Conservation (phyloP, 2,888 invertebrate species). For the Apoderus coryli region DNA sequence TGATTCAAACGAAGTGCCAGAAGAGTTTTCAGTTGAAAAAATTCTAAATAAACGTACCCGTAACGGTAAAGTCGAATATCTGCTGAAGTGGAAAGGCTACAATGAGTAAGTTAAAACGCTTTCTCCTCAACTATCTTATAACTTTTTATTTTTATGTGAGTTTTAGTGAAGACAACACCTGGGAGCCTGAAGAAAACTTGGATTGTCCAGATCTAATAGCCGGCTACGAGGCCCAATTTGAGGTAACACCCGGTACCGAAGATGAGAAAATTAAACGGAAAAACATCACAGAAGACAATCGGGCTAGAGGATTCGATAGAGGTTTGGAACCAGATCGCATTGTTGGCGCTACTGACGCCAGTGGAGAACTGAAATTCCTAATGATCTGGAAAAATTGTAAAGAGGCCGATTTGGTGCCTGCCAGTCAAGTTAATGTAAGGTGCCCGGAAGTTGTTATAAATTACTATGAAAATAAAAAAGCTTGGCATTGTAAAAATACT, state of each 20-base stretch:
- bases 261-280: slow-evolving; percentile 28
- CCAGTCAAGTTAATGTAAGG: slow-evolving; percentile 43
- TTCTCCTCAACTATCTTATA: slow-evolving; percentile 4
- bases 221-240: slow-evolving; percentile 26
- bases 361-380: slow-evolving; percentile 75
- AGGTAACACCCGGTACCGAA: slow-evolving; percentile 16
- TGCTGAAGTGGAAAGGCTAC: slow-evolving; percentile 53
- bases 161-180: slow-evolving; percentile 49
- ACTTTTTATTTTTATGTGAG: slow-evolving; percentile 7
- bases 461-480: slow-evolving; percentile 43
- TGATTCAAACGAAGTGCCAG: slow-evolving; percentile 25
- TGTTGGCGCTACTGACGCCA: slow-evolving; percentile 79
- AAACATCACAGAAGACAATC: slow-evolving; percentile 30
- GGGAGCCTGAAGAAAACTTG: slow-evolving; percentile 72
- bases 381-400: slow-evolving; percentile 69
- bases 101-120: slow-evolving; percentile 36
- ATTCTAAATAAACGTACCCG: slow-evolving; percentile 52
- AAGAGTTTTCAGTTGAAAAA: slow-evolving; percentile 64
- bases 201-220: slow-evolving; percentile 60
- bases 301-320: slow-evolving; percentile 60
- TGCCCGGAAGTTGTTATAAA: slow-evolving; percentile 47
- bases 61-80: slow-evolving; percentile 53
- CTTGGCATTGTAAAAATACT: slow-evolving; percentile 26
- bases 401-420: slow-evolving; percentile 50
- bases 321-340: slow-evolving; percentile 73